A percentile compares a stretch with the other conserved stretches of the same genome.
These are phyloP conservation scores for Patiria miniata DNA, from an alignment of 35 echinoderm and acorn worm genomes.

Conservation along the genomic window DNA sequence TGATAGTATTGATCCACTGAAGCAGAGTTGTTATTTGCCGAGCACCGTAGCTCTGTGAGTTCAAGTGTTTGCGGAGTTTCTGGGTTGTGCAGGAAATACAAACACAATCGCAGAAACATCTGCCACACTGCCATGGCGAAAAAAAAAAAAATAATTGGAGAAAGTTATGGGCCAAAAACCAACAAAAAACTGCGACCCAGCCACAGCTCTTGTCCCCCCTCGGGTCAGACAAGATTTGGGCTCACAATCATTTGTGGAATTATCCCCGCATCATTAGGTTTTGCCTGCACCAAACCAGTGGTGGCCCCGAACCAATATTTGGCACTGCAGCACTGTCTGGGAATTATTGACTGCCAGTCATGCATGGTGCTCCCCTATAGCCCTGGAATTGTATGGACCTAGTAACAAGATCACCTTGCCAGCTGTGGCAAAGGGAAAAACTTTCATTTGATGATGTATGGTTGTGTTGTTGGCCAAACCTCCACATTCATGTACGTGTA, in stretches of 20 bases:
- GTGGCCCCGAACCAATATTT: not conserved
- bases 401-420: not conserved
- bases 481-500: too few relatives aligned
- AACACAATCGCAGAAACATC: conserved; percentile 15
- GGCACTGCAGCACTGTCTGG: not conserved
- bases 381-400: not conserved
- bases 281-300: not conserved
- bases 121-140: not conserved
- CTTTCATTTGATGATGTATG: too few relatives aligned
- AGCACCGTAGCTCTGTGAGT: not conserved
- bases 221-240: conserved; percentile 20
- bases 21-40: too few relatives aligned
- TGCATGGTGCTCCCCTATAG: not conserved
- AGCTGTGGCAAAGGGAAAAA: not conserved
- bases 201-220: not conserved
- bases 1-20: too few relatives aligned
- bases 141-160: not conserved
- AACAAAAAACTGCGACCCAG: not conserved
- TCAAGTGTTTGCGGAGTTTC: not conserved
- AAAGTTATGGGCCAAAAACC: not conserved
- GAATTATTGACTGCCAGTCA: not conserved
- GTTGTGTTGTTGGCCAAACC: too few relatives aligned
- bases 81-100: not conserved
- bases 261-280: conserved; percentile 18
- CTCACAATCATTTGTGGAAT: not conserved